A percentile compares a stretch with the other conserved stretches of the same genome.
These are phyloP conservation scores for Frankliniella intonsa DNA, from an alignment of 2,888 invertebrate species.

Conservation along the genomic window DNA sequence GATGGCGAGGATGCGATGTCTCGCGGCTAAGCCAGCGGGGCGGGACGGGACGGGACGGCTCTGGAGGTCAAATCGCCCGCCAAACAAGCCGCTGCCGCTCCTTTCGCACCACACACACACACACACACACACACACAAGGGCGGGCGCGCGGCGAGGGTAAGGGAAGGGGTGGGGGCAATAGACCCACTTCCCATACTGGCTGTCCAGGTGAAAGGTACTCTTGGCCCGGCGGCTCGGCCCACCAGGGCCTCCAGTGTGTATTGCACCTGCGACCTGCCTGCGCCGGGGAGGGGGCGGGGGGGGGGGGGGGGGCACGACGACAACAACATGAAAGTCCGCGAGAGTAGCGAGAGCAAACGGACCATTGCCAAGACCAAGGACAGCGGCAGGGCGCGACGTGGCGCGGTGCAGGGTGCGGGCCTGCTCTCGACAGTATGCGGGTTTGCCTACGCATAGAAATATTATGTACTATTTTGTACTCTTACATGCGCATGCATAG, in stretches of 20 bases:
- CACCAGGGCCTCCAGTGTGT: too few relatives aligned
- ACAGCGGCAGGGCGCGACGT: neutral
- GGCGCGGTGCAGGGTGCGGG: too few relatives aligned
- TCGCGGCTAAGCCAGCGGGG: neutral
- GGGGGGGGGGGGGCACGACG: neutral
- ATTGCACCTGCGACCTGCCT: neutral
- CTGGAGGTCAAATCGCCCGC: neutral
- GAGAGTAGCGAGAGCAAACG: neutral
- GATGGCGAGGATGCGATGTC: neutral
- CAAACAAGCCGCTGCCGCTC: neutral
- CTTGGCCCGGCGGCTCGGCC: neutral
- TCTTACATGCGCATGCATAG: too few relatives aligned
- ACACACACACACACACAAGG: neutral
- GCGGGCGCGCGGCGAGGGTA: too few relatives aligned
- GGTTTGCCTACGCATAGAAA: too few relatives aligned
- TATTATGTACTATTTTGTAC: too few relatives aligned
- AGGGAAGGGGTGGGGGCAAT: neutral
- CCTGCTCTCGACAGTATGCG: too few relatives aligned
- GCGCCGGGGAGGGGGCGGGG: neutral
- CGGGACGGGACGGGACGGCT: neutral
- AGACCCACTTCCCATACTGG: slow-evolving; percentile 12
- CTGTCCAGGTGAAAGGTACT: slow-evolving; percentile 3
- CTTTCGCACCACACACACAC: neutral
- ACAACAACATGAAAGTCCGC: neutral
- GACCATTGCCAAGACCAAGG: slow-evolving; percentile 9